Percentiles rank a stretch among this genome's conserved stretches.
Evolutionary conservation across 2,113 vertebrate species (phyloP).

Genomic region (Microtus richardsoni): DNA sequence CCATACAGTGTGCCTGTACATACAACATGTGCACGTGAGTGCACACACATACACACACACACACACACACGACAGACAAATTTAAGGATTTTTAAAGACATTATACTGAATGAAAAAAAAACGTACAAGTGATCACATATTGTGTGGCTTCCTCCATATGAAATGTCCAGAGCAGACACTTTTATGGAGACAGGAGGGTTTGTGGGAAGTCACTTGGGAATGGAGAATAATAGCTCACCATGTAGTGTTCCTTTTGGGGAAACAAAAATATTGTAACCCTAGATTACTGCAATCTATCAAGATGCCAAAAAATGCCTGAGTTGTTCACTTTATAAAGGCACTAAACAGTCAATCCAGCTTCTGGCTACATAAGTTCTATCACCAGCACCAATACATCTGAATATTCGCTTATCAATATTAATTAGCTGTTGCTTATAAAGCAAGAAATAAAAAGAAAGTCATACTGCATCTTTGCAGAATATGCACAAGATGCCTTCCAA

Average conservation of each 20-base stretch:
- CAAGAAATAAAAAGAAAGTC: background rate
- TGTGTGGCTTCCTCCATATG: background rate
- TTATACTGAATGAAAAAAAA: background rate
- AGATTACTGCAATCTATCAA: background rate
- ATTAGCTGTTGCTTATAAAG: background rate
- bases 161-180: background rate
- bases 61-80: background rate
- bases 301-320: background rate
- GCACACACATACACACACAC: too few species aligned
- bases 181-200: background rate
- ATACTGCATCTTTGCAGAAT: background rate
- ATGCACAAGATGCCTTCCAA: background rate
- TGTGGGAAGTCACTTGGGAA: background rate
- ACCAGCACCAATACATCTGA: background rate
- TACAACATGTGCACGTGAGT: too few species aligned
- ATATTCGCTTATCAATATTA: background rate
- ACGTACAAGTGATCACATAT: background rate
- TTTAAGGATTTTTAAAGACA: background rate
- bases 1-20: background rate
- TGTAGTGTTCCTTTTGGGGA: background rate
- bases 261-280: conserved; percentile 10
- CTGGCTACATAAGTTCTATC: background rate
- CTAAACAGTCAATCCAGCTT: background rate
- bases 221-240: background rate
- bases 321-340: background rate